A percentile compares a stretch with the other conserved stretches of the same genome.
These are phyloP conservation scores for Ataeniobius toweri DNA, from an alignment of 2,797 vertebrate species.

Conservation along the genomic window DNA sequence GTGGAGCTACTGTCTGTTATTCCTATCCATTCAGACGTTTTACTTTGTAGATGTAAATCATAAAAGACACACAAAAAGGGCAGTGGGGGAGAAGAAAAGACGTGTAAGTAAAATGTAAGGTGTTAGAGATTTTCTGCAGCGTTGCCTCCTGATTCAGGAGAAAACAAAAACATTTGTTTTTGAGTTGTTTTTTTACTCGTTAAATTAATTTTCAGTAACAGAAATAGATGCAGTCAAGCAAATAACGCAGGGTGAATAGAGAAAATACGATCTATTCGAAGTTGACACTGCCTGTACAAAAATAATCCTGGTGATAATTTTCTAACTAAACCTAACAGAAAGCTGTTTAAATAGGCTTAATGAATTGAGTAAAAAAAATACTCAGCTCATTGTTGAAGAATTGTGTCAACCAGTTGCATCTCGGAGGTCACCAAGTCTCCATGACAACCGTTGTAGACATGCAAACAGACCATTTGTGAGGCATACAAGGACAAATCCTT, in stretches of 20 bases:
- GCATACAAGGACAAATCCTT: no score
- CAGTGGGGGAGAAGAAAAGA: conserved; percentile 10
- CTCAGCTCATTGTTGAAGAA: no score
- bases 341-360: no score
- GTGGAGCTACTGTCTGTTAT: conserved; percentile 52
- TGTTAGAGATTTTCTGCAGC: conserved; percentile 12
- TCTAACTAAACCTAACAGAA: no score
- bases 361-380: no score
- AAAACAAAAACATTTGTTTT: conserved; percentile 29
- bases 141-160: conserved; percentile 17
- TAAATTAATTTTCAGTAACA: conserved; percentile 45
- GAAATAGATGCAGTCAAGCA: conserved; percentile 19
- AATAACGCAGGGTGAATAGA: conserved; percentile 11
- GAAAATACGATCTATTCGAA: no score
- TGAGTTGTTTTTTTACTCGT: conserved; percentile 37
- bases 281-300: no score
- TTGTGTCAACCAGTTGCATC: no score
- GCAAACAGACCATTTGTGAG: no score
- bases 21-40: conserved; percentile 59
- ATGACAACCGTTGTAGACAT: no score
- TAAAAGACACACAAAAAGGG: conserved; percentile 51
- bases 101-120: neutral
- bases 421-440: no score
- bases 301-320: no score
- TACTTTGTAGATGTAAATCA: conserved; percentile 41